These are phyloP conservation scores for Rhopalosiphum maidis DNA, from an alignment of 1,140 invertebrate species.

Conservation along the genomic window DNA sequence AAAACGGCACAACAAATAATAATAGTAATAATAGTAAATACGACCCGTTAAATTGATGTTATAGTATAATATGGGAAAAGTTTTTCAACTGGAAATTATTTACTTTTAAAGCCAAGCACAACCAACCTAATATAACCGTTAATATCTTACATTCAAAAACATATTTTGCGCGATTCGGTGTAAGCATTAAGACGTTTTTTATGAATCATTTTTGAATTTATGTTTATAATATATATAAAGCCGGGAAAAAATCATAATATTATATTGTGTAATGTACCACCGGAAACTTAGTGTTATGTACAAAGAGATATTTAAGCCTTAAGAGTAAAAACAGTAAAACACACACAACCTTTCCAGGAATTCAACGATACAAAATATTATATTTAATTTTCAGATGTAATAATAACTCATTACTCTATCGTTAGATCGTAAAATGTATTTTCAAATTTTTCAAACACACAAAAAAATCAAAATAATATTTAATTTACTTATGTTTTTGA, in stretches of 20 bases:
- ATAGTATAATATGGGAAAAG: neutral
- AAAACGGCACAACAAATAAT: neutral
- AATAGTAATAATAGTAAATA: constrained; percentile 1
- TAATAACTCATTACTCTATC: neutral
- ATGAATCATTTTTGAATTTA: neutral
- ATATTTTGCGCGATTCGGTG: neutral
- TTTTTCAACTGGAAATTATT: neutral
- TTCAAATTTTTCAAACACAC: neutral
- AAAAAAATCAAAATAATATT: neutral
- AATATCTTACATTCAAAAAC: neutral
- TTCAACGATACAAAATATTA: neutral
- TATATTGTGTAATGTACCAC: neutral
- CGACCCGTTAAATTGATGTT: neutral
- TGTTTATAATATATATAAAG: neutral
- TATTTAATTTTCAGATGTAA: neutral
- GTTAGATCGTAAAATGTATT: neutral
- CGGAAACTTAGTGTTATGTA: neutral
- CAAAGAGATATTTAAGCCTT: neutral
- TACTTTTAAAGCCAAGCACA: neutral
- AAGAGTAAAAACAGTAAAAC: neutral
- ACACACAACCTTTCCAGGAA: neutral
- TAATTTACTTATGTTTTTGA: neutral
- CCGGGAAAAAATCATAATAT: neutral
- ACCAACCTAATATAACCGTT: neutral
- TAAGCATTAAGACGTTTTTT: neutral